A percentile compares a stretch with the other conserved stretches of the same genome.
phyloP scores from a whole-genome alignment of 2,797 vertebrate genomes.

The Gobionotothen gibberifrons region DNA sequence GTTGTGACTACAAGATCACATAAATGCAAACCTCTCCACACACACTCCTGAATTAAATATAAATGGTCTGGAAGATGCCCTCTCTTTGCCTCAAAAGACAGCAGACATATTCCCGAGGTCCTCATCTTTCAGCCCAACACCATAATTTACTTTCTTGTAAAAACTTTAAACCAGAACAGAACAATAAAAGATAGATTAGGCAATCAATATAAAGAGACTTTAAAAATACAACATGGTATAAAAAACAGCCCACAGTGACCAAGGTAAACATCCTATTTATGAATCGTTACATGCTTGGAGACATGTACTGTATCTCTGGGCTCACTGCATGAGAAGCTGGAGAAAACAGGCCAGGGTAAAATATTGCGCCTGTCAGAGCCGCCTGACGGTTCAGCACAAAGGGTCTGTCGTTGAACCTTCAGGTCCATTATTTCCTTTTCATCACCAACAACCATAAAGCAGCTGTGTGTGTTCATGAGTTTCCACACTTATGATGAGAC shows the following conservation, averaged over 20 bases:
- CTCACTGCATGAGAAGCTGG: background rate
- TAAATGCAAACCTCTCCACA: slow-evolving; percentile 12
- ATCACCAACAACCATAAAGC: background rate
- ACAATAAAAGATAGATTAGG: slow-evolving; percentile 1
- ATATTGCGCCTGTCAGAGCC: background rate
- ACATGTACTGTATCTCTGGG: background rate
- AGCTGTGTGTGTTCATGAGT: slow-evolving; percentile 4
- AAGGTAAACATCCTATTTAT: background rate
- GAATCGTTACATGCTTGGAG: background rate
- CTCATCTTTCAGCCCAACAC: slow-evolving; percentile 16
- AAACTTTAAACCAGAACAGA: slow-evolving; percentile 1
- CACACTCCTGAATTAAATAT: slow-evolving; percentile 16
- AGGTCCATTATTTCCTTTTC: slow-evolving; percentile 17
- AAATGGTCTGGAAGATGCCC: slow-evolving; percentile 5
- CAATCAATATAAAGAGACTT: slow-evolving; percentile 10
- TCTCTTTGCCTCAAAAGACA: slow-evolving; percentile 9
- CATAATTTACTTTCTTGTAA: slow-evolving; percentile 20
- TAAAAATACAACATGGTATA: background rate
- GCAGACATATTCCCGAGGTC: slow-evolving; percentile 3
- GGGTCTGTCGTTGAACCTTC: slow-evolving; percentile 5
- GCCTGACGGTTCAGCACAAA: slow-evolving; percentile 5
- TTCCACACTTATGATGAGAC: slow-evolving; percentile 8
- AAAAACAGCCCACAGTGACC: background rate
- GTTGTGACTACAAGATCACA: slow-evolving; percentile 18
- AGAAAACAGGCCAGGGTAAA: background rate